These are phyloP conservation scores for Simalia tracyae DNA, from an alignment of 2,797 vertebrate species.

Conservation along the genomic window DNA sequence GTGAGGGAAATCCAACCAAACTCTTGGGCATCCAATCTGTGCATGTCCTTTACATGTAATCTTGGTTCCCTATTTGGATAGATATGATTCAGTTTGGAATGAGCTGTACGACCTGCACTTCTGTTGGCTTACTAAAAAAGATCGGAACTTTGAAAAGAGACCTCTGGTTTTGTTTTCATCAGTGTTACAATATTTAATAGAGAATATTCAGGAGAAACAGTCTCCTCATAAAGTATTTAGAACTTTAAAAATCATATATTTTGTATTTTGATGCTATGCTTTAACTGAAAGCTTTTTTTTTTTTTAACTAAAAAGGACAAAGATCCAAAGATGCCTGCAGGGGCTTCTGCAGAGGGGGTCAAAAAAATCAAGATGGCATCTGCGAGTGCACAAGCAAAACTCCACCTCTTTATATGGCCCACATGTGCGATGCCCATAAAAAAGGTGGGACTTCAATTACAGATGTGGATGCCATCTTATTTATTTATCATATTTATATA, in stretches of 20 bases:
- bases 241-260: no score
- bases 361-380: background rate
- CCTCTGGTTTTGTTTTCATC: background rate
- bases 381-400: background rate
- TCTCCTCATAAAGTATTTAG: no score
- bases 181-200: background rate
- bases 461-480: no score
- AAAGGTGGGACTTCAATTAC: no score
- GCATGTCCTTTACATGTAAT: background rate
- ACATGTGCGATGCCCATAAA: background rate
- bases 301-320: no score
- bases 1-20: background rate
- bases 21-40: background rate
- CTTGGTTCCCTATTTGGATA: background rate
- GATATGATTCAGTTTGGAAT: background rate
- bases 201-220: no score
- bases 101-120: background rate
- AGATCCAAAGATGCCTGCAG: background rate
- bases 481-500: no score
- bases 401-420: background rate
- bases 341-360: background rate
- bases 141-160: background rate
- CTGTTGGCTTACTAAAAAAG: background rate
- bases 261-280: no score
- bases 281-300: no score